A percentile compares a stretch with the other conserved stretches of the same genome.
Conservation (phyloP, 2,113 vertebrate genomes). For the Orthochromis indermauri region DNA sequence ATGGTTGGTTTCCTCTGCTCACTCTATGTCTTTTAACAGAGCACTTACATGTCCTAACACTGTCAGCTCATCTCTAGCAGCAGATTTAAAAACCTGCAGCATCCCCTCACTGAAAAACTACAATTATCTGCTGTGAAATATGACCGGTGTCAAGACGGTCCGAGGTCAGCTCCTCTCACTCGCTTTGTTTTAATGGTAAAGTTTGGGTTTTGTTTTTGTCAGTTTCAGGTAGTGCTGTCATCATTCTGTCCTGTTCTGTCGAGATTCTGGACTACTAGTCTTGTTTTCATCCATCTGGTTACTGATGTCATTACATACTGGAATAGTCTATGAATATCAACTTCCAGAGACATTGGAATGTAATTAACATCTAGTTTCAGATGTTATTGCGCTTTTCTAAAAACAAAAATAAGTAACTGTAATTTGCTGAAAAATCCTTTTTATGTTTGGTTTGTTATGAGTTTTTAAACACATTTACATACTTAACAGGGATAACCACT, state of each 20-base stretch:
- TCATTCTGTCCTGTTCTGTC: neutral
- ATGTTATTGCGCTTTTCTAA: neutral
- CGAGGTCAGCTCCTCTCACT: neutral
- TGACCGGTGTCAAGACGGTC: neutral
- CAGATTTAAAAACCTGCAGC: neutral
- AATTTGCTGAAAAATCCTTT: neutral
- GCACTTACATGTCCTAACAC: neutral
- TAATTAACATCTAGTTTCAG: neutral
- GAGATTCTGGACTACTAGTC: fast-evolving
- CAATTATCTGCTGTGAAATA: neutral
- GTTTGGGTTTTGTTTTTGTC: neutral
- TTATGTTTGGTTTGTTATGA: neutral
- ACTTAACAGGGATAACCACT: neutral
- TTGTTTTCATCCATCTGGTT: neutral
- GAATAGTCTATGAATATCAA: neutral
- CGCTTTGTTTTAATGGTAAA: neutral
- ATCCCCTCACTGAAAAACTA: neutral
- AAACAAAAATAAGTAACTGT: neutral
- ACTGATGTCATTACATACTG: neutral
- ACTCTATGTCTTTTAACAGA: neutral
- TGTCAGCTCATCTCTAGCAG: neutral
- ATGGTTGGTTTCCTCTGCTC: neutral
- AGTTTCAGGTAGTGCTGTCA: neutral
- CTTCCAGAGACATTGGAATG: neutral
- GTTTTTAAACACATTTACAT: neutral